These are phyloP conservation scores for Yponomeuta cagnagella DNA, from an alignment of 2,888 invertebrate genomes.

Conservation along the genomic window DNA sequence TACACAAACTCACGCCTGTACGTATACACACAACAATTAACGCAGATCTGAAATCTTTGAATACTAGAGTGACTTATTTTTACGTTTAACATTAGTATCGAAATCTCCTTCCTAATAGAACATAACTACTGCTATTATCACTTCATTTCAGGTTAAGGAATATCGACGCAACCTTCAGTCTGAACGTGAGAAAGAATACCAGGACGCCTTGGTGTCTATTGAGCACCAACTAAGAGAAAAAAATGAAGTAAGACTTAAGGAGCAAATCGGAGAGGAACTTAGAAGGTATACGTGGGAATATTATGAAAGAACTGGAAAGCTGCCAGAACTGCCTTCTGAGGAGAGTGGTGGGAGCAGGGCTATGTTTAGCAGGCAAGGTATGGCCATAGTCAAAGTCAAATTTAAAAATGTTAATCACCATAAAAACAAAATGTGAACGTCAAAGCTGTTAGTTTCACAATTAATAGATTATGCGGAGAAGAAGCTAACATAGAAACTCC, in stretches of 20 bases:
- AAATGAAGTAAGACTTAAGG: slow-evolving; percentile 85
- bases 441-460: slow-evolving; percentile 36
- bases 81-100: too few species aligned
- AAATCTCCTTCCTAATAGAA: too few species aligned
- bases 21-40: too few species aligned
- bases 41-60: too few species aligned
- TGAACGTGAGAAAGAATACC: slow-evolving; percentile 80
- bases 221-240: slow-evolving; percentile 81
- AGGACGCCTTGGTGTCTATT: slow-evolving; percentile 78
- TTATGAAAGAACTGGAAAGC: slow-evolving; percentile 86
- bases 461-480: too few species aligned
- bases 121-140: too few species aligned
- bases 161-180: slow-evolving; percentile 80
- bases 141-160: slow-evolving; percentile 51
- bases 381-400: not conserved
- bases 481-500: too few species aligned
- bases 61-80: too few species aligned
- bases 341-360: slow-evolving; percentile 93
- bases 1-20: too few species aligned
- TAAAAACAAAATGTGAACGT: too few species aligned
- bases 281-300: slow-evolving; percentile 91
- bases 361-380: slow-evolving; percentile 87
- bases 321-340: slow-evolving; percentile 94
- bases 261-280: slow-evolving; percentile 91
- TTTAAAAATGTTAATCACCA: too few species aligned